These are phyloP conservation scores for Passer montanus DNA, from an alignment of 2,113 vertebrate genomes.

Conservation along the genomic window DNA sequence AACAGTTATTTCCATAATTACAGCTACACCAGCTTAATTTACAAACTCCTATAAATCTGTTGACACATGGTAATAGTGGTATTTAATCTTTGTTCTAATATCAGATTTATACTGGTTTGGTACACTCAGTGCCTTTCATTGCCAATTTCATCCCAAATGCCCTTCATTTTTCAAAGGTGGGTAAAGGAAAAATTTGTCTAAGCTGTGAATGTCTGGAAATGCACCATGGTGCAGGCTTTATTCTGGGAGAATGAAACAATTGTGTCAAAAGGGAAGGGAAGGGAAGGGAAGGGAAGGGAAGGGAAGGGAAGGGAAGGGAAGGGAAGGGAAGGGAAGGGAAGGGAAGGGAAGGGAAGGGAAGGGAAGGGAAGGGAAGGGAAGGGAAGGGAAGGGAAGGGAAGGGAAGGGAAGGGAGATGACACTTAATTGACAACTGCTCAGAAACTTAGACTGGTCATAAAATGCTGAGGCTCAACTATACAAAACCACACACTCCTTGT, in stretches of 20 bases:
- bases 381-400: neutral
- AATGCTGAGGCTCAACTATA: neutral
- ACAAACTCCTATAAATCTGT: neutral
- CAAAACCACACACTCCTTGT: neutral
- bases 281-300: neutral
- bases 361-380: neutral
- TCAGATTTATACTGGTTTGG: neutral
- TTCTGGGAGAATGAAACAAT: neutral
- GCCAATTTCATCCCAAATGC: neutral
- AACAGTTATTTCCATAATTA: neutral
- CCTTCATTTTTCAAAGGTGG: neutral
- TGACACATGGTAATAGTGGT: neutral
- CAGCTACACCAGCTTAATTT: neutral
- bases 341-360: neutral
- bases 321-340: neutral
- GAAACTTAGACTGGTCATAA: neutral
- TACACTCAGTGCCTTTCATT: neutral
- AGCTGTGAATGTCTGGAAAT: neutral
- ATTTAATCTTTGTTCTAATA: constrained; percentile 3
- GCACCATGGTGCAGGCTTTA: neutral
- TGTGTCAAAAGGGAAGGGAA: neutral
- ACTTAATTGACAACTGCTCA: neutral
- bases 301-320: neutral
- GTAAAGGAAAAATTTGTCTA: neutral
- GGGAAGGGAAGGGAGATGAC: neutral